Percentiles rank a stretch among this genome's conserved stretches.
Conservation (phyloP, 2,888 invertebrate genomes). For the Athalia circularis region DNA sequence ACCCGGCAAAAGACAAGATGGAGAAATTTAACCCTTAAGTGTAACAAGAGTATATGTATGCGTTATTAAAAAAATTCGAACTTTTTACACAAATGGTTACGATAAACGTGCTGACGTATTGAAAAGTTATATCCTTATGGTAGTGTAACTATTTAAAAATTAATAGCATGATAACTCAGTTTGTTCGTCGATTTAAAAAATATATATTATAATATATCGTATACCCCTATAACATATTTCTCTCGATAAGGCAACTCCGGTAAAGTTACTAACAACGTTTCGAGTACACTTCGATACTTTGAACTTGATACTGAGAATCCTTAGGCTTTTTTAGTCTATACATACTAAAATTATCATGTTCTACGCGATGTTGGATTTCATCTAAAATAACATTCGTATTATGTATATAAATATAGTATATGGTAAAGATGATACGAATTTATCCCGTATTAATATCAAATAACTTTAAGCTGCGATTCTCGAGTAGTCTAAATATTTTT, state of each 20-base stretch:
- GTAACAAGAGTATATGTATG: slow-evolving; percentile 1
- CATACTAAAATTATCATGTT: slow-evolving; percentile 6
- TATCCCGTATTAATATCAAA: not conserved
- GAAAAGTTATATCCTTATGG: slow-evolving; percentile 13
- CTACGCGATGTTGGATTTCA: slow-evolving; percentile 13
- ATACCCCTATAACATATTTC: not conserved
- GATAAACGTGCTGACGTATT: slow-evolving; percentile 3
- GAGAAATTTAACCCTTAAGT: no score
- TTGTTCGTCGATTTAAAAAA: slow-evolving; percentile 40
- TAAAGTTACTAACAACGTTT: slow-evolving; percentile 35
- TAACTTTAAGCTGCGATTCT: slow-evolving; percentile 17
- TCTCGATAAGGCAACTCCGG: slow-evolving; percentile 38
- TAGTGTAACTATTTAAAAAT: slow-evolving; percentile 35
- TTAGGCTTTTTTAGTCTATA: slow-evolving; percentile 19
- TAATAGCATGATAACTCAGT: slow-evolving; percentile 24
- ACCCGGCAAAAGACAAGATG: no score
- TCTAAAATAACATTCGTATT: not conserved
- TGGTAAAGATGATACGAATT: not conserved
- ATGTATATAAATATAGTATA: not conserved
- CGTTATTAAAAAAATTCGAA: slow-evolving; percentile 2
- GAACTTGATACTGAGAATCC: slow-evolving; percentile 28
- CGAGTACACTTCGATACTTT: not conserved
- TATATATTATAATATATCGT: slow-evolving; percentile 42
- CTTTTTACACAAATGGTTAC: slow-evolving; percentile 34
- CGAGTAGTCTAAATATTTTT: not conserved